These are phyloP conservation scores for Stichopus chloronotus DNA, from an alignment of 35 echinoderm and acorn worm genomes.

Conservation along the genomic window DNA sequence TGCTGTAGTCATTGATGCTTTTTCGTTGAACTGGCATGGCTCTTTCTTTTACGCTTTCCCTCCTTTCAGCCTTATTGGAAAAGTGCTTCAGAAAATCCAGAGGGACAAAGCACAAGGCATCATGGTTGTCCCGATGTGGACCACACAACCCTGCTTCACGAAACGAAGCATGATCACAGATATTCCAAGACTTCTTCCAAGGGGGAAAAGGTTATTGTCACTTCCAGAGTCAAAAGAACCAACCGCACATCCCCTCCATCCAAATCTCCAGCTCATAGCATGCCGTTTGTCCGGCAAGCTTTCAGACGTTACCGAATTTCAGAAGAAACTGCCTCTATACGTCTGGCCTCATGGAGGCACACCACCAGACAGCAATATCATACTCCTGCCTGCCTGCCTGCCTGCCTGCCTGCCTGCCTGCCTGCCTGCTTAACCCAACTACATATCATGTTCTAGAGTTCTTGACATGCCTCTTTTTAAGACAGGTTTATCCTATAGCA, in stretches of 20 bases:
- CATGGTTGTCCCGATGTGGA: slow-evolving; percentile 40
- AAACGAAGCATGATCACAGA: slow-evolving; percentile 7
- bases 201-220: slow-evolving; percentile 8
- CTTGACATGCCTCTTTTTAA: slow-evolving; percentile 28
- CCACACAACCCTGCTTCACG: slow-evolving; percentile 48
- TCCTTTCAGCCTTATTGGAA: slow-evolving; percentile 40
- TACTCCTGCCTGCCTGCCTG: slow-evolving; percentile 36
- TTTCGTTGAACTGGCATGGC: slow-evolving; percentile 16
- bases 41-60: slow-evolving; percentile 44
- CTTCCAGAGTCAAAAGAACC: slow-evolving; percentile 13
- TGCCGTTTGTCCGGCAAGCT: slow-evolving; percentile 39
- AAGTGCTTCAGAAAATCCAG: slow-evolving; percentile 42
- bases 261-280: slow-evolving; percentile 11
- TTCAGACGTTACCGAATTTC: slow-evolving; percentile 36
- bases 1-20: slow-evolving; percentile 27
- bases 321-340: slow-evolving; percentile 22
- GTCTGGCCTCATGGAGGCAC: slow-evolving; percentile 46
- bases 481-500: slow-evolving; percentile 21
- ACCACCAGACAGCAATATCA: slow-evolving; percentile 43
- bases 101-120: slow-evolving; percentile 11
- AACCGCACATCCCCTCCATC: slow-evolving; percentile 35
- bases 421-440: neutral
- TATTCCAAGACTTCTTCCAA: slow-evolving; percentile 31
- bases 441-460: slow-evolving; percentile 40
- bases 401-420: no score